These are phyloP conservation scores for Alosa alosa DNA, from an alignment of 2,113 vertebrate species.

Conservation along the genomic window DNA sequence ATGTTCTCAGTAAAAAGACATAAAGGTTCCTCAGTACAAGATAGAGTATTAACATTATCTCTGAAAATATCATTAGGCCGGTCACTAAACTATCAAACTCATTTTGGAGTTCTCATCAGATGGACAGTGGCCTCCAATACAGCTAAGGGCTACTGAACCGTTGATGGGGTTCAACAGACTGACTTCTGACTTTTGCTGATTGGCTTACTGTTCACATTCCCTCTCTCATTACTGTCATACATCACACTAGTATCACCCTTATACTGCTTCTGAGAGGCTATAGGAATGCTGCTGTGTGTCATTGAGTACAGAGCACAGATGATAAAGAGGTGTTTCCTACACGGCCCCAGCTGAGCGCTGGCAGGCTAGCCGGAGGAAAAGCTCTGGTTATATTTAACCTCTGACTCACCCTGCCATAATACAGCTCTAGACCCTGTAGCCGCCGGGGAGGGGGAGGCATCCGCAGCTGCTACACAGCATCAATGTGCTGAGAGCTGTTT, in stretches of 20 bases:
- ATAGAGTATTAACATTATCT: not conserved
- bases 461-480: conserved; percentile 72
- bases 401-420: conserved; percentile 48
- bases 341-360: not conserved
- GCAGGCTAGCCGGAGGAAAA: conserved; percentile 19
- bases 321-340: conserved; percentile 18
- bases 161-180: not conserved
- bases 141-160: too few species aligned
- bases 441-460: conserved; percentile 57
- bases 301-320: not conserved
- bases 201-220: not conserved
- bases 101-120: too few species aligned
- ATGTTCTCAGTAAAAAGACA: not conserved
- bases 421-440: conserved; percentile 52
- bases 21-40: not conserved
- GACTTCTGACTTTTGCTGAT: not conserved
- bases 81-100: not conserved
- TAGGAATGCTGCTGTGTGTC: not conserved
- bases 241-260: not conserved
- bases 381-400: conserved; percentile 50
- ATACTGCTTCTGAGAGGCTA: not conserved
- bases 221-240: not conserved
- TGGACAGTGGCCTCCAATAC: too few species aligned
- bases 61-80: not conserved
- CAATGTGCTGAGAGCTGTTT: conserved; percentile 46